Evolutionary conservation across 2,888 invertebrate species (phyloP), one percentile per base, ranked within the genome.

Genomic region (Ophraella communa): DNA sequence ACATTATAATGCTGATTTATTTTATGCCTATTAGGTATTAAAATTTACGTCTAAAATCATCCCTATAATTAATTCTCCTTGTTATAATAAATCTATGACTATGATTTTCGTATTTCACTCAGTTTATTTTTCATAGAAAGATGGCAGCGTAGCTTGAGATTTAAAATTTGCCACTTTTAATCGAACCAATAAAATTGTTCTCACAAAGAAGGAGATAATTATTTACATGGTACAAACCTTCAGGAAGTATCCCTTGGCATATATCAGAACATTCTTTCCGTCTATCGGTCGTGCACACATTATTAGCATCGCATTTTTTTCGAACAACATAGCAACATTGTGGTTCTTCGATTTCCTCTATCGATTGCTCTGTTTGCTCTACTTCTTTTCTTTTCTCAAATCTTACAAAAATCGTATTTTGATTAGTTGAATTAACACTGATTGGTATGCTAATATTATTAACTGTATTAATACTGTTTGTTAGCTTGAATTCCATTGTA

Each of bases 371-470:
- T 45, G 33, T 18, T 17, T 14, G 23, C 10, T 18, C 17, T 5
- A 47, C 18, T 44, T 45, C 45, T 3, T 24, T 45, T 0, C 10
- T 20, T 2, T n/a, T 21, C 3, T 44, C 23, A 4, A 64, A 65
- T 51, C 52, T 20, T 10, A 65, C 27, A 7, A 24, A 7, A 4
- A 65, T 45, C 5, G 57, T 33, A 39, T 65, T 65, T 35, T 61
- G 42, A 20, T 65, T 65, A 3, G 61, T 61, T 4, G 65, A 61
- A 39, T 65, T 65, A 33, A 65, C 10, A 30, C 17, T 44, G 7
- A 65, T 65, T 2, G 65, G 65, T 20, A 65, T 30, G 14, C 61
- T 61, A 3, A 65, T 57, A 24, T 65, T 65, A 33, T 65, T 65
- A 20, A 65, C 47, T 4, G 60, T 61, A 21, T 61, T 56, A 14